These are phyloP conservation scores for Andrena fulva DNA, from an alignment of 2,888 invertebrate genomes.

Conservation along the genomic window DNA sequence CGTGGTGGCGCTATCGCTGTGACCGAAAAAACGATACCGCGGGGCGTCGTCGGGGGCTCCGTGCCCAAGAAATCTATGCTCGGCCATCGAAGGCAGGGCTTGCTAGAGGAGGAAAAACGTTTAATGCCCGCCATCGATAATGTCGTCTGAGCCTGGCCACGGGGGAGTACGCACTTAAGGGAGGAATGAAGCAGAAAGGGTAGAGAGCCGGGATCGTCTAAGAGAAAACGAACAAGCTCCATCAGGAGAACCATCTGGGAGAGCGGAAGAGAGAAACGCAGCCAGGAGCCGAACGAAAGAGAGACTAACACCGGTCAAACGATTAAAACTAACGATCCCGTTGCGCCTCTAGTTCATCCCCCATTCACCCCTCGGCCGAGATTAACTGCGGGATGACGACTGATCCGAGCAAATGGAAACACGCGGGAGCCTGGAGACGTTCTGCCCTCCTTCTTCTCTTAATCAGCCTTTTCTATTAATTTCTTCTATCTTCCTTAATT, in stretches of 20 bases:
- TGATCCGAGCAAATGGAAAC: conserved; percentile 69
- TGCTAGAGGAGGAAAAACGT: conserved; percentile 44
- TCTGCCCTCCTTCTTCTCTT: conserved; percentile 36
- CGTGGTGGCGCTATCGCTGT: neutral
- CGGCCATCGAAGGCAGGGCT: conserved; percentile 14
- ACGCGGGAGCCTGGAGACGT: conserved; percentile 35
- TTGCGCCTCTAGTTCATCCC: conserved; percentile 68
- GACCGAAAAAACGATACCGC: conserved; percentile 27
- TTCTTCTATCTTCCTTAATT: conserved; percentile 46
- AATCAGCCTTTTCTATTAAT: conserved; percentile 58
- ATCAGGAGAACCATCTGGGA: conserved; percentile 15
- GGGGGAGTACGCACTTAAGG: conserved; percentile 56
- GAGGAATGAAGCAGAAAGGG: conserved; percentile 39
- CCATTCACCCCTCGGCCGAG: conserved; percentile 50
- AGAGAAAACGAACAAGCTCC: conserved; percentile 8
- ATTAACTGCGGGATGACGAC: conserved; percentile 73
- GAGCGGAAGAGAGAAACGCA: neutral
- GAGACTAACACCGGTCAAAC: conserved; percentile 75
- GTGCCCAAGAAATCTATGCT: conserved; percentile 45
- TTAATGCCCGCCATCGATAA: conserved; percentile 72
- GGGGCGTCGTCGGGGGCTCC: conserved; percentile 37
- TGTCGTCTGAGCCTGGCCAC: conserved; percentile 58
- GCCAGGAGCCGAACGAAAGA: neutral
- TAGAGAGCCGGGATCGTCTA: no score
- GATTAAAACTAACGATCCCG: conserved; percentile 77